Evolutionary conservation across 2,113 vertebrate genomes (phyloP).

Genomic region (Cochlearius cochlearius): DNA sequence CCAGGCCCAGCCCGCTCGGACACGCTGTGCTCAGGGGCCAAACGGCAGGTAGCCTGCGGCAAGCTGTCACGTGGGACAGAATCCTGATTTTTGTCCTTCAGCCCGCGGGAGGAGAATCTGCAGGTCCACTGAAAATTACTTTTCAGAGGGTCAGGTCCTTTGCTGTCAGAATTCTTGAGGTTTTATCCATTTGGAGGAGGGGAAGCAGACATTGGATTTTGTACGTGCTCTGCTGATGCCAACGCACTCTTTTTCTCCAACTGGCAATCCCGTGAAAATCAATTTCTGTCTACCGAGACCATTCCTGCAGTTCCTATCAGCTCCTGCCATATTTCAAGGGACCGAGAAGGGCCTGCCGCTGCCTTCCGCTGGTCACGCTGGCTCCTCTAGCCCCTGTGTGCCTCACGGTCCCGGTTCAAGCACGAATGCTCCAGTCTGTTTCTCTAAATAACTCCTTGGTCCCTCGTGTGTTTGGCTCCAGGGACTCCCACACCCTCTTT

Average conservation of each 20-base stretch:
- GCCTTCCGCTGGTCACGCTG: neutral
- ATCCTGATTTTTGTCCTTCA: neutral
- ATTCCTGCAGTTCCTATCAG: neutral
- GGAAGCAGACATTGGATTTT: neutral
- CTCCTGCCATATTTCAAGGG: neutral
- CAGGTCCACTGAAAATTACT: neutral
- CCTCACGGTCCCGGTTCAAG: neutral
- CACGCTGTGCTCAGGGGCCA: neutral
- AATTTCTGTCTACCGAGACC: neutral
- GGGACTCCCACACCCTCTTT: neutral
- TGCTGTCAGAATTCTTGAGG: neutral
- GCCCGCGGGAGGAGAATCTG: neutral
- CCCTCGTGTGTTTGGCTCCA: neutral
- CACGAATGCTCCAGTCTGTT: neutral
- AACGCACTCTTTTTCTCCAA: neutral
- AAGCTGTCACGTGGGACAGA: neutral
- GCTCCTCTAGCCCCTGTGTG: neutral
- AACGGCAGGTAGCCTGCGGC: neutral
- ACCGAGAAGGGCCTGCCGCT: neutral
- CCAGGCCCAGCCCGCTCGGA: neutral
- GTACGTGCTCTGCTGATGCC: neutral
- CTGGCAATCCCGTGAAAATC: neutral
- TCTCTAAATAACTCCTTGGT: neutral
- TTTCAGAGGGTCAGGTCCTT: neutral
- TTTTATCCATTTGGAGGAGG: neutral